A percentile compares a stretch with the other conserved stretches of the same genome.
Conservation (phyloP, 2,797 vertebrate genomes). For the Lepidocolaptes lacrymiger region DNA sequence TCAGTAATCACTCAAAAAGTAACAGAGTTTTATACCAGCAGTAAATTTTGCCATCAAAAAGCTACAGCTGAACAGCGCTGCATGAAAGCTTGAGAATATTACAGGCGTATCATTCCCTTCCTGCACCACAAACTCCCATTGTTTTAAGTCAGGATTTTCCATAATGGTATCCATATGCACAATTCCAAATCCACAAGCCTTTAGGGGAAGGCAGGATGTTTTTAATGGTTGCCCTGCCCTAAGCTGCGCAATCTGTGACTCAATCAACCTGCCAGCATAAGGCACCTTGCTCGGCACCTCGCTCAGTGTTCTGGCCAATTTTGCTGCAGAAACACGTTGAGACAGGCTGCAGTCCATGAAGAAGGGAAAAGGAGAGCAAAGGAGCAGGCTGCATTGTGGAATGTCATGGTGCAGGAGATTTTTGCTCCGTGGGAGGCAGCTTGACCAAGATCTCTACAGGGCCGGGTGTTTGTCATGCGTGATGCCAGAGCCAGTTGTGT, state of each 20-base stretch:
- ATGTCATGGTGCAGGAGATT: background rate
- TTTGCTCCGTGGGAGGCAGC: accelerated
- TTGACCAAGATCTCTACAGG: accelerated
- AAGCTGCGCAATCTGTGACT: background rate
- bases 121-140: background rate
- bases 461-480: background rate
- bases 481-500: background rate
- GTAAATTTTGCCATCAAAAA: background rate
- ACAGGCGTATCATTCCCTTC: background rate
- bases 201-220: background rate
- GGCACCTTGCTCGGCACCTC: background rate
- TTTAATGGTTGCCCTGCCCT: background rate
- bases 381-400: background rate
- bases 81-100: background rate
- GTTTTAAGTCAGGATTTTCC: background rate
- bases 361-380: background rate
- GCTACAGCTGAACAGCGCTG: background rate
- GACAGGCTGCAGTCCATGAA: background rate
- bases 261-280: background rate
- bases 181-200: background rate
- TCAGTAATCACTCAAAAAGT: background rate
- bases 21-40: background rate
- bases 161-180: background rate
- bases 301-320: background rate
- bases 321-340: background rate